Conservation (phyloP, 2,888 invertebrate genomes). For the Tribolium freemani region DNA sequence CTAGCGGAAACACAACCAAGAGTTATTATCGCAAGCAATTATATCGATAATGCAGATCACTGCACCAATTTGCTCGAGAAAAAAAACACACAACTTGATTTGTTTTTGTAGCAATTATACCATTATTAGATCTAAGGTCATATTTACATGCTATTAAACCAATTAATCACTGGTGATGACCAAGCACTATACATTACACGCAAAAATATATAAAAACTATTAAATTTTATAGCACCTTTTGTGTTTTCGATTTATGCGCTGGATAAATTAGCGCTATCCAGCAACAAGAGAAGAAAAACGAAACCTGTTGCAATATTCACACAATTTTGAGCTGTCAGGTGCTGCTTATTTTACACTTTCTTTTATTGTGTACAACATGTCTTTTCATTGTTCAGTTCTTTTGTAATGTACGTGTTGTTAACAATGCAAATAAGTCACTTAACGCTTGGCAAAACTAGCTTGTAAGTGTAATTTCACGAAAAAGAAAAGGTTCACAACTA, state of each 20-base stretch:
- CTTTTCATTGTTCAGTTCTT: neutral
- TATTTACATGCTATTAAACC: neutral
- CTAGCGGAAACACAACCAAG: too few species aligned
- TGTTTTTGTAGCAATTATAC: neutral
- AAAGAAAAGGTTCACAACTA: neutral
- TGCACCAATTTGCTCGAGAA: neutral
- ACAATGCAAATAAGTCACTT: neutral
- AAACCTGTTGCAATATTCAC: neutral
- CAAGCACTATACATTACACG: neutral
- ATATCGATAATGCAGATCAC: too few species aligned
- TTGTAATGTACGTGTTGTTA: neutral
- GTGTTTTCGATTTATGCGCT: neutral
- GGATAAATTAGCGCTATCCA: neutral
- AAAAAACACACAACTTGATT: neutral
- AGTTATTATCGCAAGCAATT: too few species aligned
- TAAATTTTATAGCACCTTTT: neutral
- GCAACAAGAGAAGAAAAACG: neutral
- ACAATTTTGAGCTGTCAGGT: neutral
- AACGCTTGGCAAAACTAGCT: neutral
- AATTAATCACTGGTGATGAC: neutral
- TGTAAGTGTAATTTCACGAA: neutral
- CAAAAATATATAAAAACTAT: neutral
- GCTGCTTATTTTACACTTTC: neutral
- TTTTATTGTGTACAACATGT: neutral
- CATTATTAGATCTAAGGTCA: neutral